Conservation (phyloP, 2,113 vertebrate genomes). For the Dendrocopos noguchii region DNA sequence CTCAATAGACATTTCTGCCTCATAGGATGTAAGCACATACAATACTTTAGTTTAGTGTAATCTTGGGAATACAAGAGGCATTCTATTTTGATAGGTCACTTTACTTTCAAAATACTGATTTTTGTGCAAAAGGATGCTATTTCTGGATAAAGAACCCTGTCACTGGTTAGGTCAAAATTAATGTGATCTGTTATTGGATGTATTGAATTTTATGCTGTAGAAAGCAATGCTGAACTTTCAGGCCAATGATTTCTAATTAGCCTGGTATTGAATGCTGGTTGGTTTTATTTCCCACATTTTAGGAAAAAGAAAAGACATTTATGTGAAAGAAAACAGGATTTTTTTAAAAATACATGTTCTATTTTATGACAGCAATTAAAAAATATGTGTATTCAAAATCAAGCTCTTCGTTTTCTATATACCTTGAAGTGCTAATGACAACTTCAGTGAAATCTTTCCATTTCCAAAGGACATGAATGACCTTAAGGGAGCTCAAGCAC, state of each 20-base stretch:
- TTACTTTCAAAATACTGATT: not conserved
- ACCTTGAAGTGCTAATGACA: not conserved
- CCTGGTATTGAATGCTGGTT: not conserved
- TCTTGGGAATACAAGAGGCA: not conserved
- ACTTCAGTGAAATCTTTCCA: not conserved
- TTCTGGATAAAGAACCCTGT: not conserved
- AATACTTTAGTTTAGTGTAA: not conserved
- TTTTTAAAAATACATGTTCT: not conserved
- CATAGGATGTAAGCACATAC: not conserved
- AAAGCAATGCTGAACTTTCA: slow-evolving; percentile 1
- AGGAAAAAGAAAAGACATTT: not conserved
- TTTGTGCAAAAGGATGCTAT: not conserved
- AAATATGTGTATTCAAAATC: not conserved
- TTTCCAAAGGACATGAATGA: not conserved
- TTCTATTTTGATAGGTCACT: not conserved
- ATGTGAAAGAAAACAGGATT: not conserved
- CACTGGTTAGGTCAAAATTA: not conserved
- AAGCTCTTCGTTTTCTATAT: not conserved
- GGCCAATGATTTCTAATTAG: not conserved
- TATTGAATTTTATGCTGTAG: slow-evolving; percentile 17
- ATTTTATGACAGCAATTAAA: not conserved
- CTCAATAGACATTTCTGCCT: not conserved
- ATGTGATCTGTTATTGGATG: not conserved
- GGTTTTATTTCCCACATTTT: not conserved
- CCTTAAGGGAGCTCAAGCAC: not conserved